Base-by-base conservation (phyloP, 2,888 invertebrate species). In the Xestia xanthographa region DNA sequence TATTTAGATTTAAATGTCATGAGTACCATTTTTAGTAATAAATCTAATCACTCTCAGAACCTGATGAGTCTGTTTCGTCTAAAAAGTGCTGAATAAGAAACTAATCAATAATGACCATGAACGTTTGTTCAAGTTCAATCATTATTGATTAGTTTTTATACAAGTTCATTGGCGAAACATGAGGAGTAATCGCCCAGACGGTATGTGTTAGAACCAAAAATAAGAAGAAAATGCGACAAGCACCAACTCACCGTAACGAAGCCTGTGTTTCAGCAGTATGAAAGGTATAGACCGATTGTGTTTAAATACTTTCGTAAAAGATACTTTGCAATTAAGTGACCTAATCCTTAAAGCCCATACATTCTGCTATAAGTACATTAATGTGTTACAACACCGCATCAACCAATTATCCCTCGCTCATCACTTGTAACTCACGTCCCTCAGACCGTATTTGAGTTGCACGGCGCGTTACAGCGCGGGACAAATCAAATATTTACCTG, bases 401-500 rank as follows among this genome's bases (percentile, higher is more conserved):
- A n/a, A 20, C n/a, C 26, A 66, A 48, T 62, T 9, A 34, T 48
- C 50, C 14, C 22, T 29, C 85, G 82, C 75, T 70, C 48, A 22
- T 26, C 53, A 26, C 65, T 71, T 38, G 22, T 73, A 34, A 50
- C 75, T 62, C 38, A 50, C 34, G 53, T 29, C 75, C 26, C 48
- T 29, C 4, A 67, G 69, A 62, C 63, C 73, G 80, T 88, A 79
- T 89, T 88, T 88, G 83, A 83, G 83, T 74, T 74, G 80, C 76
- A 75, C 81, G 82, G 75, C 77, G 75, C 77, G 80, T 72, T 53
- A 82, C 82, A 60, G 67, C 82, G 80, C 80, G 80, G 87, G 84
- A 88, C 90, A 86, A 84, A 90, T 90, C 91, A 90, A 92, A 92
- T 91, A 92, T 92, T 92, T 89, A 90, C 90, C 72, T 82, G 81